Conservation (phyloP, 2,797 vertebrate species). For the Buceros bicornis region DNA sequence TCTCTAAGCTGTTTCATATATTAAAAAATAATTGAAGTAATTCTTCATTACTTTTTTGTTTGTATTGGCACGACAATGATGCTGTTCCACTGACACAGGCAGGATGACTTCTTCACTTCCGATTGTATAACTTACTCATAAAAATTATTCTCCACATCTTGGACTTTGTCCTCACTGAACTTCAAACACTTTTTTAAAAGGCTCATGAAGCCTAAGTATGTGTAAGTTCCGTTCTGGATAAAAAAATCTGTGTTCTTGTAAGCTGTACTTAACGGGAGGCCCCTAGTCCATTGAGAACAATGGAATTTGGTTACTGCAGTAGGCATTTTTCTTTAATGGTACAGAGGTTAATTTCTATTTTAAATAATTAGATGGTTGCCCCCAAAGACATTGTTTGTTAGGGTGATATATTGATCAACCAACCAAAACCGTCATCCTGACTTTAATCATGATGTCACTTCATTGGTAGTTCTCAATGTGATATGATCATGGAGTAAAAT, state of each 20-base stretch:
- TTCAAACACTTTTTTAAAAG: not conserved
- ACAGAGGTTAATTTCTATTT: not conserved
- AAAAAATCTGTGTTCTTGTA: not conserved
- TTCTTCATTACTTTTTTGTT: not conserved
- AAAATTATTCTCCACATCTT: not conserved
- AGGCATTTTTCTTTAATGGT: not conserved
- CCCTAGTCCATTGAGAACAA: not conserved
- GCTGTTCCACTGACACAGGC: not conserved
- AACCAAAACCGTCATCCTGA: not conserved
- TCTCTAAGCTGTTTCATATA: not conserved
- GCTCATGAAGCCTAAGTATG: not conserved
- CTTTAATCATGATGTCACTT: not conserved
- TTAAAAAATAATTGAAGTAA: not conserved
- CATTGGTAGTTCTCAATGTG: not conserved
- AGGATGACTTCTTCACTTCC: not conserved
- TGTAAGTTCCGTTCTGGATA: not conserved
- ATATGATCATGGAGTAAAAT: not conserved
- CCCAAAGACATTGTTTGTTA: not conserved
- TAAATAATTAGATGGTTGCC: not conserved
- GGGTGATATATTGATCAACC: not conserved
- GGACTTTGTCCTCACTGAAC: not conserved
- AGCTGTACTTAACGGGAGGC: not conserved
- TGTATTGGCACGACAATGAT: not conserved
- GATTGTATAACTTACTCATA: not conserved
- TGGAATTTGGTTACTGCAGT: not conserved